A percentile compares a stretch with the other conserved stretches of the same genome.
phyloP scores from a whole-genome alignment of 1,140 invertebrate genomes.

The Drosophila melanica region DNA sequence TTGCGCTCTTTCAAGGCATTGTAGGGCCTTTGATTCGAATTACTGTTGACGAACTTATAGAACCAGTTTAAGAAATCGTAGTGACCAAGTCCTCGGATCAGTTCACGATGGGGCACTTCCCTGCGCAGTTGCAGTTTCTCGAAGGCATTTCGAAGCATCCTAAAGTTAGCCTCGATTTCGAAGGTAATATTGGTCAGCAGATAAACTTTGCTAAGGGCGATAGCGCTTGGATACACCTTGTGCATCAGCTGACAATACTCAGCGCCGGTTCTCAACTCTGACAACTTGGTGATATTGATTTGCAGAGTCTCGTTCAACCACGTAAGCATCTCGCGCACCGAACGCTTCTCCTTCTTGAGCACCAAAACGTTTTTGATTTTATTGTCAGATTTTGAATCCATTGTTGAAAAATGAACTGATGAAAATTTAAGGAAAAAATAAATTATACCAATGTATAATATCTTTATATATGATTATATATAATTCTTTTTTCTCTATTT shows the following conservation, averaged over 20 bases:
- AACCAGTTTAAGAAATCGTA: background rate
- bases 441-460: too few relatives aligned
- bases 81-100: background rate
- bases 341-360: background rate
- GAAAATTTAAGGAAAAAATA: too few relatives aligned
- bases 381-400: background rate
- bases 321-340: background rate
- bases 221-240: background rate
- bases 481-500: too few relatives aligned
- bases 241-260: constrained; percentile 1
- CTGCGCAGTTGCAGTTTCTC: background rate
- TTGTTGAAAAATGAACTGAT: too few relatives aligned
- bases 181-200: background rate
- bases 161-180: background rate
- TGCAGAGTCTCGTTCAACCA: background rate
- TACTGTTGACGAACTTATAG: background rate
- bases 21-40: background rate
- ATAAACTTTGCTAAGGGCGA: background rate
- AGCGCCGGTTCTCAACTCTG: background rate
- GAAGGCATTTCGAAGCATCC: background rate
- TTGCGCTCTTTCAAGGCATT: background rate
- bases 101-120: background rate
- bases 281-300: background rate
- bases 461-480: too few relatives aligned
- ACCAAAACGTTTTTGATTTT: background rate